Conservation (phyloP, 2,797 vertebrate species). For the Anguilla anguilla region DNA sequence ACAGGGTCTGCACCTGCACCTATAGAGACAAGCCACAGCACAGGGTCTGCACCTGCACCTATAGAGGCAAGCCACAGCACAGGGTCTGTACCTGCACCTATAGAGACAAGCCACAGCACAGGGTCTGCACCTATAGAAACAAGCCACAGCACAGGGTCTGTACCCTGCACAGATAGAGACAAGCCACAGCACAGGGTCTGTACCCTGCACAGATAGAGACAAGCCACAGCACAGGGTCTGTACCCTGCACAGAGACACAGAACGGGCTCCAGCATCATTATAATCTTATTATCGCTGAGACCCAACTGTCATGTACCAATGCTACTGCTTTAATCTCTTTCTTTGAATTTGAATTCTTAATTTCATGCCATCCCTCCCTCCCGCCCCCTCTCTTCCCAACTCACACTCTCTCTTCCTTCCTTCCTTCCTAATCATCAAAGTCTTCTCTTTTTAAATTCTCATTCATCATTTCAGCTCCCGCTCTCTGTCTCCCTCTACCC, state of each 20-base stretch:
- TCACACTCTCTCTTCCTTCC: neutral
- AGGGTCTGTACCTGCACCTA: neutral
- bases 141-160: neutral
- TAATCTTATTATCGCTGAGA: slow-evolving; percentile 20
- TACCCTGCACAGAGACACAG: neutral
- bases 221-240: neutral
- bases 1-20: neutral
- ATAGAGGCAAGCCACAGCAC: neutral
- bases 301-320: slow-evolving; percentile 21
- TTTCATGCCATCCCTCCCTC: neutral
- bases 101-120: too few relatives aligned
- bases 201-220: neutral
- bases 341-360: neutral
- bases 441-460: neutral
- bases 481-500: neutral
- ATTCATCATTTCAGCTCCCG: neutral
- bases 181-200: neutral
- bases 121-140: neutral
- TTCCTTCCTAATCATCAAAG: neutral
- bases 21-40: too few relatives aligned
- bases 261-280: slow-evolving; percentile 33
- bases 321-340: slow-evolving; percentile 30
- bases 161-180: neutral
- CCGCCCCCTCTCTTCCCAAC: neutral
- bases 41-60: neutral